Evolutionary conservation across 2,888 invertebrate genomes (phyloP), one percentile per base, ranked within the genome.

Genomic region (Drosophila pseudotakahashii): DNA sequence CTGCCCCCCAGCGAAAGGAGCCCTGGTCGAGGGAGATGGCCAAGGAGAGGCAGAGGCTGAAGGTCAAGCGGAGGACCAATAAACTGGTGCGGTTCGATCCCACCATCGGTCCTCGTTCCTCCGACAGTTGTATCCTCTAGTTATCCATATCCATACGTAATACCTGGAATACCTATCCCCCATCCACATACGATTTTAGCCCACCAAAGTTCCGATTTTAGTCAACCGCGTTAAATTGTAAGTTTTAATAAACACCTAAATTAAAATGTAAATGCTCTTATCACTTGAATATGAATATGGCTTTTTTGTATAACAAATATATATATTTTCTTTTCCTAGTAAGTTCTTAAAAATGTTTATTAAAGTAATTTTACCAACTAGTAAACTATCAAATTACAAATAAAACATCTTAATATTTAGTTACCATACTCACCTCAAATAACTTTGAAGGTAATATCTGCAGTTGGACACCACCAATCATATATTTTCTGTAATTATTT

Each of bases 11-110:
- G 32, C 37, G 48, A 3, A 10, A 14, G 39, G 41, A 60, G 11
- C 62, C 62, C 7, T 63, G 62, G 62, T 34, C 62, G 6, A 10
- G 14, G 26, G 60, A 60, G 34, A n/a, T 36, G 41, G 16, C n/a
- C 9, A 60, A 26, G 11, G 47, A 59, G 10, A 16, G 16, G 16
- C 34, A 50, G 26, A 34, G 61, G 3, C 41, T 9, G 3, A 34
- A n/a, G 26, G 10, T 36, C 26, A 41, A 30, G 16, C 41, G 34
- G 0, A 26, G 60, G 3, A 34, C 60, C 7, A 16, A 47, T 11
- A 63, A 36, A 34, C 13, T 63, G 41, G 61, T 60, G 0, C 39
- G 42, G 0, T 50, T 63, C 7, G 62, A 63, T 39, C 41, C 45
- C 26, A 63, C 7, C 48, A 14, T 48, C 2, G 41, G 9, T 9